phyloP scores from a whole-genome alignment of 2,888 invertebrate species.

The Apoda limacodes region DNA sequence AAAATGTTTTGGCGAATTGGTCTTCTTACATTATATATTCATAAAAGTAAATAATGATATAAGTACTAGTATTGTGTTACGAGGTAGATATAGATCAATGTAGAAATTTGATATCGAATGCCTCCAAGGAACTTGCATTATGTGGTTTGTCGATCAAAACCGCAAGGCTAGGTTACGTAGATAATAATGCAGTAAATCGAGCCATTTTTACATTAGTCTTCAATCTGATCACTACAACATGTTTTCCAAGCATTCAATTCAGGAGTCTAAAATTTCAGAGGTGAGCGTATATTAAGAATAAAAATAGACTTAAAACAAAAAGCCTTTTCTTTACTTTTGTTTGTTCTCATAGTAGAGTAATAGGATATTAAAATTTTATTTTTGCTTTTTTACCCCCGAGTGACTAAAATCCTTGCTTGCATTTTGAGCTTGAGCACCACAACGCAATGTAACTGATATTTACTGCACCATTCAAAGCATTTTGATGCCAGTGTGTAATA shows the following conservation, averaged over 20 bases:
- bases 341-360: not conserved
- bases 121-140: slow-evolving; percentile 12
- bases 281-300: slow-evolving; percentile 37
- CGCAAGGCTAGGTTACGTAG: slow-evolving; percentile 23
- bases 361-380: slow-evolving; percentile 9
- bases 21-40: not conserved
- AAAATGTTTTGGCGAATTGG: no score
- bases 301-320: no score
- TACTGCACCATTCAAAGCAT: slow-evolving; percentile 38
- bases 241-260: slow-evolving; percentile 61
- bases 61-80: no score
- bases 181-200: slow-evolving; percentile 38
- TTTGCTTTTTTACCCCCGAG: slow-evolving; percentile 20
- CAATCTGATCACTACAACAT: slow-evolving; percentile 48
- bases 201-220: slow-evolving; percentile 38
- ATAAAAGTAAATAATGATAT: no score
- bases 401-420: slow-evolving; percentile 40
- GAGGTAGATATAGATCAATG: no score
- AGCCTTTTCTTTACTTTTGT: no score
- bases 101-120: slow-evolving; percentile 7
- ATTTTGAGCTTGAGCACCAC: slow-evolving; percentile 49
- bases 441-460: slow-evolving; percentile 23
- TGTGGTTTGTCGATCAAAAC: slow-evolving; percentile 30
- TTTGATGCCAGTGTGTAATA: slow-evolving; percentile 30
- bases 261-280: slow-evolving; percentile 51